Conservation (phyloP, 2,888 invertebrate species). For the Ypsolopha sequella region DNA sequence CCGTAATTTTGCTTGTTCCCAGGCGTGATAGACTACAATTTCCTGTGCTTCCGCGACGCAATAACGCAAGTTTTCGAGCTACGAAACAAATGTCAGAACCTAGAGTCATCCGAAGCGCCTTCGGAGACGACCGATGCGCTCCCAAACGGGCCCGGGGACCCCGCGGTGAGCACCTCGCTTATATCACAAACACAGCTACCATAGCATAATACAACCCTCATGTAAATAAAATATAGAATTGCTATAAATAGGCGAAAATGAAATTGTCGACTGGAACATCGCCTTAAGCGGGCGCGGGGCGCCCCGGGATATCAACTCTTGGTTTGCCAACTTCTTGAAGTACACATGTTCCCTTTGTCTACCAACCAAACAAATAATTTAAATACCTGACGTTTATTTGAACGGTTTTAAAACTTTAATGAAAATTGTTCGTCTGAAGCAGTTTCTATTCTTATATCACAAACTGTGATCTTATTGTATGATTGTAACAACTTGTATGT, state of each 20-base stretch:
- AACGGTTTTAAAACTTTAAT: too few species aligned
- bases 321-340: too few species aligned
- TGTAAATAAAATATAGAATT: background rate
- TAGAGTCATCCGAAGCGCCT: conserved; percentile 25
- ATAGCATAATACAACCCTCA: conserved; percentile 8
- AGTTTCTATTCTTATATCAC: too few species aligned
- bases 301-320: too few species aligned
- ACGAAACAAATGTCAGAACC: conserved; percentile 76
- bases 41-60: conserved; percentile 95
- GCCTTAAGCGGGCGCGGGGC: too few species aligned
- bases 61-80: conserved; percentile 96
- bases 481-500: conserved; percentile 7
- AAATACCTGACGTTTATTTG: too few species aligned
- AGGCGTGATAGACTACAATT: conserved; percentile 99
- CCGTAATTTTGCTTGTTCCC: conserved; percentile 28
- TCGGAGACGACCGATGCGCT: conserved; percentile 38
- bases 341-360: too few species aligned
- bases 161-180: conserved; percentile 29
- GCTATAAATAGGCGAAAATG: background rate
- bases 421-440: too few species aligned
- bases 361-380: too few species aligned
- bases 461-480: background rate
- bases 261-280: background rate
- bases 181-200: conserved; percentile 10
- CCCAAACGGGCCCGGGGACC: conserved; percentile 46